A percentile compares a stretch with the other conserved stretches of the same genome.
These are phyloP conservation scores for Caenorhabditis afra DNA, from an alignment of 2,888 invertebrate species.

Conservation along the genomic window DNA sequence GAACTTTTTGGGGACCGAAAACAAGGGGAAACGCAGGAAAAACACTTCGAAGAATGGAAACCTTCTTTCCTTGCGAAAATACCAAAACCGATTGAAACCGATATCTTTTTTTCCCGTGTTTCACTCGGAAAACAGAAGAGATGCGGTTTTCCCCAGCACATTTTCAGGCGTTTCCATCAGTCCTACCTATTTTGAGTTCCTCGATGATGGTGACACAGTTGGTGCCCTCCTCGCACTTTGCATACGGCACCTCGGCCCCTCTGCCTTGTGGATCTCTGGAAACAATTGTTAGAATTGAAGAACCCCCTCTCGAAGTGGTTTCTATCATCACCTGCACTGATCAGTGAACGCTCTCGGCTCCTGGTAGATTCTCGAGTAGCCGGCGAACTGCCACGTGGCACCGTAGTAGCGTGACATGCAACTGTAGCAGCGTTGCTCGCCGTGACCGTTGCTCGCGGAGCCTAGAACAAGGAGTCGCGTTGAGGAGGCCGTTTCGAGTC, in stretches of 20 bases:
- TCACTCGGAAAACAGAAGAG: too few relatives aligned
- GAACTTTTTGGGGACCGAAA: too few relatives aligned
- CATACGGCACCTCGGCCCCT: conserved; percentile 72
- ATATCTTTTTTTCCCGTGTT: too few relatives aligned
- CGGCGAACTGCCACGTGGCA: conserved; percentile 77
- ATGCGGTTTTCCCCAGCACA: too few relatives aligned
- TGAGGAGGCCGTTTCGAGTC: conserved; percentile 40
- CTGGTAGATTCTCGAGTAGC: conserved; percentile 76
- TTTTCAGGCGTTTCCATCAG: too few relatives aligned
- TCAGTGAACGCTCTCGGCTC: conserved; percentile 76
- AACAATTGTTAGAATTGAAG: not conserved
- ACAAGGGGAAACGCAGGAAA: too few relatives aligned
- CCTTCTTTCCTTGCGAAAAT: too few relatives aligned
- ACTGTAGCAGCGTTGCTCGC: conserved; percentile 70
- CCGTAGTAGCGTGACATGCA: conserved; percentile 79
- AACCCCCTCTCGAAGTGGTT: too few relatives aligned
- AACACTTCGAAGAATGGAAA: too few relatives aligned
- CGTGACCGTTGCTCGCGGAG: conserved; percentile 5
- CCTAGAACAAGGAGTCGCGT: conserved; percentile 39
- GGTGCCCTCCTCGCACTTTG: conserved; percentile 68
- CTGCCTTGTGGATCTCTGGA: conserved; percentile 72
- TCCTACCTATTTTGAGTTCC: conserved; percentile 75
- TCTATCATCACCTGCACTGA: conserved; percentile 74
- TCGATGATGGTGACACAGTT: conserved; percentile 77
- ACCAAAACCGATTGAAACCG: too few relatives aligned